These are phyloP conservation scores for Belonocnema kinseyi DNA, from an alignment of 1,140 invertebrate species.

Conservation along the genomic window DNA sequence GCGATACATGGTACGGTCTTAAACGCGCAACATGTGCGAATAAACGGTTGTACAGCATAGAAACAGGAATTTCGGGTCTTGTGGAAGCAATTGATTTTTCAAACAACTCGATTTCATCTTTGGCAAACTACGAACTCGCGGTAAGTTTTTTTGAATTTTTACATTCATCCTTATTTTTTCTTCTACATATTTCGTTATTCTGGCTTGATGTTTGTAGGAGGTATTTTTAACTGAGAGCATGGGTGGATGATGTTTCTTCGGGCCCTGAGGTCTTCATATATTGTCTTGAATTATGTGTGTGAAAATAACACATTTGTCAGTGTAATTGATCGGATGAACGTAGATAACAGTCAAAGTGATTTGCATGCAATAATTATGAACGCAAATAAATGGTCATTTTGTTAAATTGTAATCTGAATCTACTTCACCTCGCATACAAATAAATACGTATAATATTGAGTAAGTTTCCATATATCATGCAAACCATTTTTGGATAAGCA, in stretches of 20 bases:
- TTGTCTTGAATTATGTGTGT: constrained; percentile 31
- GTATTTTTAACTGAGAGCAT: constrained; percentile 26
- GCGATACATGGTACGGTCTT: constrained; percentile 55
- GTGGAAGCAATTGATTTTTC: constrained; percentile 67
- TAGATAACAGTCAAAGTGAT: no score
- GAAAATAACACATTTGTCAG: constrained; percentile 29
- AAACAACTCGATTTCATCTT: constrained; percentile 64
- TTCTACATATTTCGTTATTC: constrained; percentile 18
- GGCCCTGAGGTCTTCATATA: neutral
- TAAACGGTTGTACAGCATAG: constrained; percentile 62
- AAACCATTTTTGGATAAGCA: no score
- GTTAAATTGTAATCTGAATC: no score
- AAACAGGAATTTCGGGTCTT: constrained; percentile 57
- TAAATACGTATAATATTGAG: no score
- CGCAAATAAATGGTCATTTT: no score
- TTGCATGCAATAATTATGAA: no score
- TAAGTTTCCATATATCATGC: no score
- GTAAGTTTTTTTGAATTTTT: constrained; percentile 50
- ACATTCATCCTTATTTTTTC: constrained; percentile 10
- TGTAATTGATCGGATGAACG: neutral
- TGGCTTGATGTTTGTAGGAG: neutral
- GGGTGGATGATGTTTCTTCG: neutral
- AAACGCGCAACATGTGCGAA: constrained; percentile 62
- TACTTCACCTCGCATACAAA: no score
- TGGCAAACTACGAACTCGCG: constrained; percentile 60